A percentile compares a stretch with the other conserved stretches of the same genome.
phyloP scores from a whole-genome alignment of 92 coral and sea anemone species.

The Isaurus tuberculatus region DNA sequence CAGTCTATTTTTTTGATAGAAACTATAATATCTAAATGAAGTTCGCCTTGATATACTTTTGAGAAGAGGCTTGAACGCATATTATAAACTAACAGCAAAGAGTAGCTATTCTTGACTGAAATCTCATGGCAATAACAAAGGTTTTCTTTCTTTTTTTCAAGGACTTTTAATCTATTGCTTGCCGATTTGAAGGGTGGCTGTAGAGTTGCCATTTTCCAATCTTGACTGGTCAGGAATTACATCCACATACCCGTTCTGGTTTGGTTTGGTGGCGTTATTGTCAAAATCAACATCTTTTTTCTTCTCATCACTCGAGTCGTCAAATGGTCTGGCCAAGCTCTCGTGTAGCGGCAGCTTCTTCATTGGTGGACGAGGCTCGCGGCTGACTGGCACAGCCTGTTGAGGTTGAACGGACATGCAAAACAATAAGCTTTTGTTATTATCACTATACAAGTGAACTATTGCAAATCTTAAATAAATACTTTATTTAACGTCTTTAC shows the following conservation, averaged over 20 bases:
- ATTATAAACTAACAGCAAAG: too few species aligned
- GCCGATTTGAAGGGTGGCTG: not conserved
- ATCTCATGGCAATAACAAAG: too few species aligned
- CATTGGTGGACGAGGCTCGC: not conserved
- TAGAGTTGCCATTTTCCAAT: not conserved
- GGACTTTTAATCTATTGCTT: not conserved
- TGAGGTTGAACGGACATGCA: not conserved
- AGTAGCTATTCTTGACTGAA: too few species aligned
- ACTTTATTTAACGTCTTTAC: too few species aligned
- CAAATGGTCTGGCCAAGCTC: not conserved
- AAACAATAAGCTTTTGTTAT: not conserved
- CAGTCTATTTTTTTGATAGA: too few species aligned
- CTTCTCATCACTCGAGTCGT: not conserved
- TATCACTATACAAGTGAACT: too few species aligned
- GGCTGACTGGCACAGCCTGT: not conserved
- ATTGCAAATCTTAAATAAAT: too few species aligned
- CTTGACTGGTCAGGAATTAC: not conserved
- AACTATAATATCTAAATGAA: too few species aligned
- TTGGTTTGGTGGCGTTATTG: not conserved
- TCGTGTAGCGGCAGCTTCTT: not conserved
- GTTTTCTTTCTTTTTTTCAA: not conserved
- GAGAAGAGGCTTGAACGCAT: too few species aligned
- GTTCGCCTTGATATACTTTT: too few species aligned
- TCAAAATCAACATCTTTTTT: not conserved
- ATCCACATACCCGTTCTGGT: not conserved